Evolutionary conservation across 53 echinoderm and acorn worm genomes (phyloP), one percentile per base, ranked within the genome.

Genomic region (Echinarachnius parma): DNA sequence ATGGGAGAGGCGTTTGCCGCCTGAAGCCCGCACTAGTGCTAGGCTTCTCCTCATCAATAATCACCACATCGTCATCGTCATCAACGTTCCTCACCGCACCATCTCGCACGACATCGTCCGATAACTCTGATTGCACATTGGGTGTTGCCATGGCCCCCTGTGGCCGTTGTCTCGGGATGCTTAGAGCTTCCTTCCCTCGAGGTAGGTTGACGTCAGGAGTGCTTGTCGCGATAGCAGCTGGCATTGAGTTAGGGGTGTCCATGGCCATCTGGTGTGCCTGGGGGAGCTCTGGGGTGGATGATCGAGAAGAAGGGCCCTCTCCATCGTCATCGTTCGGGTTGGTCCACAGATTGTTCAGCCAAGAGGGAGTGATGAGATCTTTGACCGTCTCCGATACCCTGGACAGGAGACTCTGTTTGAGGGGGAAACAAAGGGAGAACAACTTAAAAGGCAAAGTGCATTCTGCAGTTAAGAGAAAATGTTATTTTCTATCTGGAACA

Each of bases 351-450:
- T 56, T 79, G 20, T 84, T 78, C 44, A 95, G 60, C 95, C 95
- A 95, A 13, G 95, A 89, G 0, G 95, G 95, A 1, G 90, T 87
- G 21, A 91, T 78, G 58, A 89, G 64, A 24, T 87, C 90, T 21
- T 72, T 72, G 22, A 89, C 77, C 14, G 90, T 58, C 21, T 75
- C 82, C 0, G 79, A 77, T 0, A 91, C 87, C 39, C 81, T 48
- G 61, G 77, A 62, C 1, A 91, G 48, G 24, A 86, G 48, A 21
- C 75, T 75, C 82, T 82, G 45, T 23, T 25, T 5, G 9, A 32
- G 18, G 28, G 58, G 11, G 23, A 70, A 49, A 64, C 15, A 64
- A n/a, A n/a, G n/a, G n/a, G n/a, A n/a, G n/a, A n/a, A 28, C 29
- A 0, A 30, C n/a, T 28, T 9, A 42, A 42, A 42, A 9, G 42